Percentiles rank a stretch among this genome's conserved stretches.
Evolutionary conservation across 53 echinoderm and acorn worm genomes (phyloP).

Genomic region (Patiria pectinifera): DNA sequence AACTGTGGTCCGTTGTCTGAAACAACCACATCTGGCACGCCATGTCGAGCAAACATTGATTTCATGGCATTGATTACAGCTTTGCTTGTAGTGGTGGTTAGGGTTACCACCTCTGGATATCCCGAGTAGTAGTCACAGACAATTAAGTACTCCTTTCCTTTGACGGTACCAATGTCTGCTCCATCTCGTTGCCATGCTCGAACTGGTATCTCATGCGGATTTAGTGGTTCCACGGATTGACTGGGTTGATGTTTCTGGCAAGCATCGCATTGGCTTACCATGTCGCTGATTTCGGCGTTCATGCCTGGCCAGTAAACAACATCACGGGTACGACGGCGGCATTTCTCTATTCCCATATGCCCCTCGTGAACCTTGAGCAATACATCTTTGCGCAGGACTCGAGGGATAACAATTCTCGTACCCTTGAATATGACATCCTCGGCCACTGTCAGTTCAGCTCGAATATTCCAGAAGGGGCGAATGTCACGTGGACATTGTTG

Average conservation of each 20-base stretch:
- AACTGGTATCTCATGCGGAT: constrained; percentile 8
- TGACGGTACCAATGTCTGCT: not conserved
- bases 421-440: no score
- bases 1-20: constrained; percentile 49
- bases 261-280: constrained; percentile 23
- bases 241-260: constrained; percentile 5
- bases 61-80: constrained; percentile 19
- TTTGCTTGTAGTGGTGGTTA: not conserved
- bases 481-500: constrained; percentile 19
- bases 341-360: constrained; percentile 24
- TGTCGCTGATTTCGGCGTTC: constrained; percentile 11
- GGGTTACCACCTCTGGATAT: constrained; percentile 5
- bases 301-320: constrained; percentile 20
- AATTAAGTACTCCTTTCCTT: not conserved
- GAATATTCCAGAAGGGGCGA: constrained; percentile 16
- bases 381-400: constrained; percentile 9
- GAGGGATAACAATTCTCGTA: constrained; percentile 5
- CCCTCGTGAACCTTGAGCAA: constrained; percentile 17
- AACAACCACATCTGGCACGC: constrained; percentile 27
- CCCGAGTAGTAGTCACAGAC: constrained; percentile 18
- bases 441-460: no score
- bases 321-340: not conserved
- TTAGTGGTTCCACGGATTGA: not conserved
- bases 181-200: constrained; percentile 28
- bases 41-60: constrained; percentile 47